A percentile compares a stretch with the other conserved stretches of the same genome.
These are phyloP conservation scores for Dicerorhinus sumatrensis DNA, from an alignment of 2,113 vertebrate species.

Conservation along the genomic window DNA sequence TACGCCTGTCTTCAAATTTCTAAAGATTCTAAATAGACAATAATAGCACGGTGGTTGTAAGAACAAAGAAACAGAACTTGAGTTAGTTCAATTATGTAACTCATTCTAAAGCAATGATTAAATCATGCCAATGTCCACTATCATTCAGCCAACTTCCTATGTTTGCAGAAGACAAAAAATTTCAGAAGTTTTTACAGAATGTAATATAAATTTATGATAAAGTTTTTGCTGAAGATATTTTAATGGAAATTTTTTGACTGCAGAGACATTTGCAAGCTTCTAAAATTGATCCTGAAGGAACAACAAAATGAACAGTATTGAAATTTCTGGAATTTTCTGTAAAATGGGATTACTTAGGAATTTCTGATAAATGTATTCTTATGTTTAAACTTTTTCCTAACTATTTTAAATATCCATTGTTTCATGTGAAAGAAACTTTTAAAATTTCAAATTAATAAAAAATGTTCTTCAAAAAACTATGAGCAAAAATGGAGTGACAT, in stretches of 20 bases:
- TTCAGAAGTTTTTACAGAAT: background rate
- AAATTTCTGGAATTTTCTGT: background rate
- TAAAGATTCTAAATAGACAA: background rate
- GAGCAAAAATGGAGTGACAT: background rate
- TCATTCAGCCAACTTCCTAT: background rate
- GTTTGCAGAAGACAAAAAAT: slow-evolving; percentile 6
- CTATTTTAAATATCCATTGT: background rate
- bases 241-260: background rate
- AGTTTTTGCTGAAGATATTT: background rate
- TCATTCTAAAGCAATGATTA: background rate
- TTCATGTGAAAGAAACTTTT: background rate
- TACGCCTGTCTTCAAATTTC: background rate
- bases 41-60: background rate
- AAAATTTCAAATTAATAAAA: slow-evolving; percentile 19
- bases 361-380: background rate
- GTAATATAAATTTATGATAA: background rate
- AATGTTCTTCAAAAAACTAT: slow-evolving; percentile 8
- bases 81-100: background rate
- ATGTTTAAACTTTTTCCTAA: background rate
- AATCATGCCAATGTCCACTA: background rate
- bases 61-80: background rate
- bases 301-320: background rate
- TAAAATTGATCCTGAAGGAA: slow-evolving; percentile 4
- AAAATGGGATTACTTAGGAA: background rate
- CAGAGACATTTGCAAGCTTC: background rate